Evolutionary conservation across 1,140 invertebrate genomes (phyloP).

Genomic region (Pomacea maculata): DNA sequence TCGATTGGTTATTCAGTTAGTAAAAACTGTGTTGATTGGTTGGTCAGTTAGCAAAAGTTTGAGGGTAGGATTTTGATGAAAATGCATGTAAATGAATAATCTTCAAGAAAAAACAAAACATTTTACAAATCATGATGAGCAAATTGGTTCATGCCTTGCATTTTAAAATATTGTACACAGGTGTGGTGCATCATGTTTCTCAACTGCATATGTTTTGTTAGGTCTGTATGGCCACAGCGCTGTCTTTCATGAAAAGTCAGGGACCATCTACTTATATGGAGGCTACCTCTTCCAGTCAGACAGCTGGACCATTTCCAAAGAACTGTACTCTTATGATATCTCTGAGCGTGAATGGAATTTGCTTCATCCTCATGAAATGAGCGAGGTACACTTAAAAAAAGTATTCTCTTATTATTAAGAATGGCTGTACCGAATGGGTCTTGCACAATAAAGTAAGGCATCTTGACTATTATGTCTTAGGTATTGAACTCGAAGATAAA

Average conservation of each 20-base stretch:
- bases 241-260: slow-evolving; percentile 82
- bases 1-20: too few relatives aligned
- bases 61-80: too few relatives aligned
- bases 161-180: too few relatives aligned
- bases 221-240: slow-evolving; percentile 90
- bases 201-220: slow-evolving; percentile 37
- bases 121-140: too few relatives aligned
- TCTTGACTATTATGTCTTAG: neutral
- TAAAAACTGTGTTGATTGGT: too few relatives aligned
- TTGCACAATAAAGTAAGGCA: too few relatives aligned
- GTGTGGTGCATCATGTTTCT: too few relatives aligned
- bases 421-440: too few relatives aligned
- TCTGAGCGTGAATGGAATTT: slow-evolving; percentile 39
- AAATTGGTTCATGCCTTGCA: too few relatives aligned
- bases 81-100: too few relatives aligned
- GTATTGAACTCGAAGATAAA: neutral
- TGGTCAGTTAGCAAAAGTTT: too few relatives aligned
- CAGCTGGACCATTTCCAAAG: slow-evolving; percentile 68
- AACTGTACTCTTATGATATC: slow-evolving; percentile 45
- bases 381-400: slow-evolving; percentile 21
- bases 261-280: slow-evolving; percentile 90
- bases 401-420: neutral
- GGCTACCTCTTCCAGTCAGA: slow-evolving; percentile 82
- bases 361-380: slow-evolving; percentile 33
- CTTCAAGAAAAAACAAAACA: too few relatives aligned